Evolutionary conservation across 2,888 invertebrate species (phyloP).

Genomic region (Xylocampa areola): DNA sequence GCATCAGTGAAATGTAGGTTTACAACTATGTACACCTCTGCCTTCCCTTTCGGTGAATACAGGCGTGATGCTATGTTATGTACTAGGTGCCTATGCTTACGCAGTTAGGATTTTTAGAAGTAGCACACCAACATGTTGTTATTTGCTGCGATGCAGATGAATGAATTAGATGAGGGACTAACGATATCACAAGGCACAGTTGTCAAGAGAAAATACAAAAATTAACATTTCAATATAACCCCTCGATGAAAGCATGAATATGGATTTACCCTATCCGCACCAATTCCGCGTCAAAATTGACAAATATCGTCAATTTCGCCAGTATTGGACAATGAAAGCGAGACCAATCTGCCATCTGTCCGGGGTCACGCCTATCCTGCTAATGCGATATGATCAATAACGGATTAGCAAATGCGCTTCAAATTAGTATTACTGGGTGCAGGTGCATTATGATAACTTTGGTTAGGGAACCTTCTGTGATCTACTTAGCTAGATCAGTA

Average conservation of each 20-base stretch:
- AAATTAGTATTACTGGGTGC: conserved; percentile 67
- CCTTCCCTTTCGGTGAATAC: no score
- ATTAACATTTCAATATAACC: conserved; percentile 56
- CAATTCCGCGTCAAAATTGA: conserved; percentile 78
- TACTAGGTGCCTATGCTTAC: no score
- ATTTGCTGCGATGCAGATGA: no score
- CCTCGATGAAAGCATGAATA: conserved; percentile 38
- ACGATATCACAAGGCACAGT: conserved; percentile 6
- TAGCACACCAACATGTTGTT: no score
- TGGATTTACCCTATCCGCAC: conserved; percentile 72
- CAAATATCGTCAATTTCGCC: conserved; percentile 74
- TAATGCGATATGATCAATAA: conserved; percentile 73
- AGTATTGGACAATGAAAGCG: conserved; percentile 61
- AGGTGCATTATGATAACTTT: conserved; percentile 67
- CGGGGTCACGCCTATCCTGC: conserved; percentile 73
- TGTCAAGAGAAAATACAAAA: conserved; percentile 27
- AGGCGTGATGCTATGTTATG: no score
- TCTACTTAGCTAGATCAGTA: no score
- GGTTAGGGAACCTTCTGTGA: background rate
- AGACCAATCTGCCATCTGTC: conserved; percentile 76
- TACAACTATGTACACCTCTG: no score
- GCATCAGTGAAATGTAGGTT: no score
- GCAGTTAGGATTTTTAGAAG: no score
- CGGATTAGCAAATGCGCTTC: conserved; percentile 71
- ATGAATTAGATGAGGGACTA: no score